Base-by-base conservation (phyloP, 53 echinoderm and acorn worm species). In the Arbacia lixula region DNA sequence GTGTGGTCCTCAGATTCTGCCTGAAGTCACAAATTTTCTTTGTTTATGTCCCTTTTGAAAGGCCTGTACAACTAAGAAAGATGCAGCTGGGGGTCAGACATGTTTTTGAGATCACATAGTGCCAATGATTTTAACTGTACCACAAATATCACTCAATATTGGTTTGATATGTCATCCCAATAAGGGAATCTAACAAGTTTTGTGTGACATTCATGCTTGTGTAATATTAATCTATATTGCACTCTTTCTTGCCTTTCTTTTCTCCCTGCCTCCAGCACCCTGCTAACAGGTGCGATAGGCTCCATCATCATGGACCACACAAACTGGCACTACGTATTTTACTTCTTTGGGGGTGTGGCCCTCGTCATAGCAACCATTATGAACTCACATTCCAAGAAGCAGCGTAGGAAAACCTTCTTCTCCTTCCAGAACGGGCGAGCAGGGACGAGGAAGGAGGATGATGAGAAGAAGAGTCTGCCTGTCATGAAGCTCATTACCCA, bases 241-340 rank as follows among this genome's bases (percentile, higher is more conserved):
- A n/a, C n/a, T n/a, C n/a, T n/a, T n/a, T n/a, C n/a, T n/a, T n/a
- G n/a, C n/a, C n/a, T n/a, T n/a, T n/a, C n/a, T n/a, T n/a, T n/a
- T n/a, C n/a, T n/a, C n/a, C n/a, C n/a, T n/a, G n/a, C n/a, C 26
- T 43, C 10, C 86, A 93, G 93, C 4, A 81, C 90, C 28, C 82
- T 93, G 2, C 86, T 93, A 16, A 90, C 90, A 21, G 93, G 93
- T 54, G 90, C 84, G 12, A 54, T 93, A 17, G 93, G 93, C 36
- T 93, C 93, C n/a, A 53, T 93, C 2, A 69, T 93, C 57, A 66
- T 90, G 2, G 73, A 76, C 6, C 60, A 75, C 40, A 90, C 76
- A 37, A 84, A 87, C 55, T 93, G 93, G 93, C 90, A 85, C 3
- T 62, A 71, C 25, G 73, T 93, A 21, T 93, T 93, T 57, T 88